These are phyloP conservation scores for Anastatus disparis DNA, from an alignment of 1,140 invertebrate species.

Conservation along the genomic window DNA sequence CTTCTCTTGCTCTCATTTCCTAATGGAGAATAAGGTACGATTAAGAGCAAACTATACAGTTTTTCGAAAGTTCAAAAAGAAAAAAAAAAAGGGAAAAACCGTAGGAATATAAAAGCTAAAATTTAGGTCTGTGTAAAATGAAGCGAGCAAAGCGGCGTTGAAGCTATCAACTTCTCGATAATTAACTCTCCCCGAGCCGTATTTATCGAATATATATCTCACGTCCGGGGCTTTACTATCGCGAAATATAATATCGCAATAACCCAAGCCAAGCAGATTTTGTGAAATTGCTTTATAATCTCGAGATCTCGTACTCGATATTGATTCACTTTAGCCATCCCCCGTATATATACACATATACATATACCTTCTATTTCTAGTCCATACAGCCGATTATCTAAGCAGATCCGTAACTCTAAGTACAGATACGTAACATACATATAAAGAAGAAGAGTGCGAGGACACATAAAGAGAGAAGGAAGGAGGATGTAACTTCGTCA, in stretches of 20 bases:
- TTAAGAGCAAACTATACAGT: too few relatives aligned
- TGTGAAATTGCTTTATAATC: slow-evolving; percentile 38
- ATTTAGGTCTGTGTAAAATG: too few relatives aligned
- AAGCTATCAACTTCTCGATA: slow-evolving; percentile 27
- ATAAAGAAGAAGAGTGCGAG: background rate
- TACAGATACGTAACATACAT: background rate
- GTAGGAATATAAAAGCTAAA: too few relatives aligned
- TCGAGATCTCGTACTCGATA: slow-evolving; percentile 6
- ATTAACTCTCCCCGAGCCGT: slow-evolving; percentile 25
- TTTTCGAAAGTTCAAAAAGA: too few relatives aligned
- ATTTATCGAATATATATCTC: slow-evolving; percentile 32
- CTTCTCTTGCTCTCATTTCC: too few relatives aligned
- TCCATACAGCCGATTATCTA: slow-evolving; percentile 13
- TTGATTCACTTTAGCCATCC: background rate
- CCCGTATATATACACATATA: too few relatives aligned
- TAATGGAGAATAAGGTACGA: too few relatives aligned
- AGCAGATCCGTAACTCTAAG: slow-evolving; percentile 17
- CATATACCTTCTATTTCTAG: background rate
- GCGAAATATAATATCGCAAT: slow-evolving; percentile 36
- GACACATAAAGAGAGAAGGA: background rate
- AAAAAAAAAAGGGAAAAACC: too few relatives aligned
- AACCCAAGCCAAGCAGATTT: slow-evolving; percentile 35
- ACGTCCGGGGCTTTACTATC: background rate
- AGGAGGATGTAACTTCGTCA: slow-evolving; percentile 22
- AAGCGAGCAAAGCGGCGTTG: too few relatives aligned